Evolutionary conservation across 2,888 invertebrate species (phyloP).

Genomic region (Neoitamus cyanurus): DNA sequence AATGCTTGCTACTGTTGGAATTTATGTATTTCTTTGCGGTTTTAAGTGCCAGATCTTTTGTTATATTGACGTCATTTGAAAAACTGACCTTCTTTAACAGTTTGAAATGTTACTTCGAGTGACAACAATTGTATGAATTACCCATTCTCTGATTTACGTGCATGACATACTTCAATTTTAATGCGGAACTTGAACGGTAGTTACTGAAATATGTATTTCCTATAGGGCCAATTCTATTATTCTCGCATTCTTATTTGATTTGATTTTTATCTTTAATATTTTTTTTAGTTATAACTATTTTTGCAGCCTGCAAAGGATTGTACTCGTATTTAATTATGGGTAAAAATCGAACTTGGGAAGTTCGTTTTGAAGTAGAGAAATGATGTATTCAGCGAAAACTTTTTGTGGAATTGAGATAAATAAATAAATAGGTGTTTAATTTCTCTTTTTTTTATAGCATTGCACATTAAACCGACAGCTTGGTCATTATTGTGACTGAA

Average conservation of each 20-base stretch:
- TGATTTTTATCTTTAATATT: no score
- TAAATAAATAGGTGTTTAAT: no score
- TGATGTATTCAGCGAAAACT: no score
- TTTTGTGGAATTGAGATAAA: no score
- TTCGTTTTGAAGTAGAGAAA: no score
- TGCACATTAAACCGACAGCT: no score
- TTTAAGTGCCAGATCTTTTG: background rate
- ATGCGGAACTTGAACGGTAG: background rate
- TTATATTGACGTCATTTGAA: background rate
- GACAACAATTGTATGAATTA: background rate
- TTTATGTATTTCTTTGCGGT: background rate
- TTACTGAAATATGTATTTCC: background rate
- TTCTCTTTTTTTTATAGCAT: no score
- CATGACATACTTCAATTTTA: background rate
- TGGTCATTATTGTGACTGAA: no score
- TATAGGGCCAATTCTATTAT: background rate
- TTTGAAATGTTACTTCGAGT: background rate
- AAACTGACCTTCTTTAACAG: background rate
- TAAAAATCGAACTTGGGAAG: no score
- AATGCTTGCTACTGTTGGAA: background rate
- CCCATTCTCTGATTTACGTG: background rate
- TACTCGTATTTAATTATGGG: no score
- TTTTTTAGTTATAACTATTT: no score
- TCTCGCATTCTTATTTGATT: background rate
- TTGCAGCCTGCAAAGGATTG: no score